phyloP scores from a whole-genome alignment of 2,113 vertebrate genomes.

The Balaenoptera acutorostrata region DNA sequence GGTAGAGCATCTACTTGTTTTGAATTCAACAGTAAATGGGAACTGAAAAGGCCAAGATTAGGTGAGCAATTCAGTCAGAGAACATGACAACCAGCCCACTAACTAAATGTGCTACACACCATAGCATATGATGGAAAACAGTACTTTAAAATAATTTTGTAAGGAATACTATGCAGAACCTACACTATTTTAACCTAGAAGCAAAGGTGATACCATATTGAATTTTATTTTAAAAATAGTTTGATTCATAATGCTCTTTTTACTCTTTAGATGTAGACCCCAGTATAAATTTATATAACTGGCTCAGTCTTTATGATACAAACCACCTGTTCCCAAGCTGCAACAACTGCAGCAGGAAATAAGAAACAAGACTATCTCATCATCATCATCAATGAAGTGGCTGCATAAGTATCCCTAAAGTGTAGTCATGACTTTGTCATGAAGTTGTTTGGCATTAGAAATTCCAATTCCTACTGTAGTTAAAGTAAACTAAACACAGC shows the following conservation, averaged over 20 bases:
- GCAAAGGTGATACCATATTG: neutral
- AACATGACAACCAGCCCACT: neutral
- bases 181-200: neutral
- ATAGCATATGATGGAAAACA: neutral
- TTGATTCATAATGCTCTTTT: neutral
- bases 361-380: neutral
- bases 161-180: neutral
- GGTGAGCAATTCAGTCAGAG: neutral
- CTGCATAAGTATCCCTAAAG: neutral
- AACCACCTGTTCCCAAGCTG: neutral
- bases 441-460: neutral
- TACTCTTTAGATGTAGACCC: neutral
- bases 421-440: neutral
- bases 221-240: conserved; percentile 21
- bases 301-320: neutral
- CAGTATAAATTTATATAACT: neutral
- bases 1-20: neutral
- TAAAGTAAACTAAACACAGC: neutral
- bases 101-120: neutral
- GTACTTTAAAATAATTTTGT: neutral
- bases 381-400: neutral
- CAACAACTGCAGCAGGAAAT: neutral
- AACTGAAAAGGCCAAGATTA: neutral
- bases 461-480: neutral
- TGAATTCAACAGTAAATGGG: neutral